phyloP scores from a whole-genome alignment of 2,113 vertebrate species.

The Ptilorrhoa leucosticta region DNA sequence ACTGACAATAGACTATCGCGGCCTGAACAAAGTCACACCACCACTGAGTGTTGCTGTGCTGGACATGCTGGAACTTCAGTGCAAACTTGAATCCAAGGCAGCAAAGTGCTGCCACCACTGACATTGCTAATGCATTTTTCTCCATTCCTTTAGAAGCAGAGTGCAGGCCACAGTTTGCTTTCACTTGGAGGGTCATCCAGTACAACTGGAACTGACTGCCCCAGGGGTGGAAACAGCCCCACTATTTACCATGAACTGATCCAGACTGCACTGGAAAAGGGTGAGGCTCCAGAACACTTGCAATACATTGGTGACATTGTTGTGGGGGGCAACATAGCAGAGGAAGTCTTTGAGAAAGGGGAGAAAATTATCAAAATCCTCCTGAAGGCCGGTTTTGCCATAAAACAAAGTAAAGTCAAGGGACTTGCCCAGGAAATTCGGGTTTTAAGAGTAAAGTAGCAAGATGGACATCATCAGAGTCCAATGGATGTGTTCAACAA shows the following conservation, averaged over 20 bases:
- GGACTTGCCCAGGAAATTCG: not conserved
- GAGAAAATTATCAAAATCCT: not conserved
- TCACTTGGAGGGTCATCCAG: not conserved
- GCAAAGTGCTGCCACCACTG: accelerated
- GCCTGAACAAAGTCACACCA: not conserved
- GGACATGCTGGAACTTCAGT: not conserved
- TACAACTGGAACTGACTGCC: not conserved
- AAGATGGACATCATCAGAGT: not conserved
- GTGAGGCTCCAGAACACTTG: not conserved
- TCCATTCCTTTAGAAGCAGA: not conserved
- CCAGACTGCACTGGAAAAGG: not conserved
- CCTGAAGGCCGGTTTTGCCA: not conserved
- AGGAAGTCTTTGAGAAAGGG: not conserved
- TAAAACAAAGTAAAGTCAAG: not conserved
- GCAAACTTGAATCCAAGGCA: not conserved
- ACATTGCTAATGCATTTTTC: not conserved
- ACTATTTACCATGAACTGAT: not conserved
- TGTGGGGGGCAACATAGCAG: not conserved
- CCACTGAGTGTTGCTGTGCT: not conserved
- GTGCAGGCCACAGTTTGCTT: not conserved
- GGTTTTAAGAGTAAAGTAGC: not conserved
- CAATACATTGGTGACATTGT: not conserved
- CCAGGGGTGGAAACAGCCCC: not conserved
- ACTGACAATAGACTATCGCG: not conserved
- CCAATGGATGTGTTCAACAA: not conserved